These are phyloP conservation scores for Columba guinea DNA, from an alignment of 2,797 vertebrate genomes.

Conservation along the genomic window DNA sequence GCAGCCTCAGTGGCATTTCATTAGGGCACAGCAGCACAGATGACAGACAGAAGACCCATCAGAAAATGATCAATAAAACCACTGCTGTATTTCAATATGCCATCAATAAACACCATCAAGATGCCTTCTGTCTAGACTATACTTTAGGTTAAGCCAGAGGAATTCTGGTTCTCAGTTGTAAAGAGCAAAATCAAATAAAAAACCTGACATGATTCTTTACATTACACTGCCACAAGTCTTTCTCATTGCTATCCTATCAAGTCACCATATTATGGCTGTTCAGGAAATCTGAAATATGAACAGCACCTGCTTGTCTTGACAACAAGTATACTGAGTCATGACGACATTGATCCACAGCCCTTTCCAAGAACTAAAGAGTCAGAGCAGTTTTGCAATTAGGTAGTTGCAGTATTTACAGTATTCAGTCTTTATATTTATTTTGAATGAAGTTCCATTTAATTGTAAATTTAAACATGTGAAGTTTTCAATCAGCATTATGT, in stretches of 20 bases:
- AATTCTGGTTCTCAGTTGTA: not conserved
- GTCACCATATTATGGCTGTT: not conserved
- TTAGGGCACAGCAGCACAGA: not conserved
- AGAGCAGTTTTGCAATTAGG: not conserved
- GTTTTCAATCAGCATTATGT: not conserved
- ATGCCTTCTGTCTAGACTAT: not conserved
- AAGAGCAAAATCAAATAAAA: not conserved
- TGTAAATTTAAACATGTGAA: not conserved
- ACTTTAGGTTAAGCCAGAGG: not conserved
- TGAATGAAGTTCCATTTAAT: not conserved
- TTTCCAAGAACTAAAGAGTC: not conserved
- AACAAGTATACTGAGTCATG: not conserved
- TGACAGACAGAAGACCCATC: not conserved
- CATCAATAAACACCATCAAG: not conserved
- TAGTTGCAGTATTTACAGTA: not conserved
- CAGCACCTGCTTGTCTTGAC: not conserved
- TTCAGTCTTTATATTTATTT: not conserved
- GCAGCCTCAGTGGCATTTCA: not conserved
- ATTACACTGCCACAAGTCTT: not conserved
- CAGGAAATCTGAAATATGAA: not conserved
- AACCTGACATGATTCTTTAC: not conserved
- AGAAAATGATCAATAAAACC: not conserved
- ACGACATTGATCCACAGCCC: not conserved
- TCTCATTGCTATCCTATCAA: not conserved
- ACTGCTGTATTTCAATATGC: not conserved